These are phyloP conservation scores for Tetrao urogallus DNA, from an alignment of 2,113 vertebrate genomes.

Conservation along the genomic window DNA sequence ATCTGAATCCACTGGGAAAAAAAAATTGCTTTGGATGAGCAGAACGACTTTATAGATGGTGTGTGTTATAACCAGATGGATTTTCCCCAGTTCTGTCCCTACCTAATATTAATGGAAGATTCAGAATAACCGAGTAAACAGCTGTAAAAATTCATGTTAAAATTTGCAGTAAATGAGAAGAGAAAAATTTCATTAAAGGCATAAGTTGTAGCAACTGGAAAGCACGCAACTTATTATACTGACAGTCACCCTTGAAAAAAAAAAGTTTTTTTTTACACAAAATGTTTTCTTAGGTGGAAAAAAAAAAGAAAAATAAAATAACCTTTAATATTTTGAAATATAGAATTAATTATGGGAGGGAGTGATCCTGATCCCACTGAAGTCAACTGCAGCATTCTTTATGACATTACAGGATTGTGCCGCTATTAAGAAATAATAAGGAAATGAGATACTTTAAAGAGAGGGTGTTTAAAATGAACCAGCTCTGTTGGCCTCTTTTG, in stretches of 20 bases:
- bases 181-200: slow-evolving; percentile 55
- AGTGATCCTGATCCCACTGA: slow-evolving; percentile 40
- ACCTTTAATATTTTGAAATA: slow-evolving; percentile 68
- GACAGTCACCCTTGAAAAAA: background rate
- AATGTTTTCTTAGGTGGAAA: slow-evolving; percentile 14
- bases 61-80: slow-evolving; percentile 38
- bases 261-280: background rate
- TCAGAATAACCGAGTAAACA: slow-evolving; percentile 61
- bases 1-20: fast-evolving
- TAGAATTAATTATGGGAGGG: slow-evolving; percentile 57
- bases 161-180: slow-evolving; percentile 54
- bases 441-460: slow-evolving; percentile 74
- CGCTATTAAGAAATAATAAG: slow-evolving; percentile 70
- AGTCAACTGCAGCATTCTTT: slow-evolving; percentile 32
- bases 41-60: slow-evolving; percentile 50
- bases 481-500: slow-evolving; percentile 58
- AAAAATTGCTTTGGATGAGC: slow-evolving; percentile 29
- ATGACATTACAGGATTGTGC: slow-evolving; percentile 50
- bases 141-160: slow-evolving; percentile 61
- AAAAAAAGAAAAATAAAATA: background rate
- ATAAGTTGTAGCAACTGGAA: slow-evolving; percentile 54
- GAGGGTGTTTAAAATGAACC: slow-evolving; percentile 68
- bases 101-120: slow-evolving; percentile 32
- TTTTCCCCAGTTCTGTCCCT: slow-evolving; percentile 51
- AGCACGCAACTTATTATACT: slow-evolving; percentile 3